Conservation (phyloP, 2,888 invertebrate species). For the Sarcophaga rosellei region DNA sequence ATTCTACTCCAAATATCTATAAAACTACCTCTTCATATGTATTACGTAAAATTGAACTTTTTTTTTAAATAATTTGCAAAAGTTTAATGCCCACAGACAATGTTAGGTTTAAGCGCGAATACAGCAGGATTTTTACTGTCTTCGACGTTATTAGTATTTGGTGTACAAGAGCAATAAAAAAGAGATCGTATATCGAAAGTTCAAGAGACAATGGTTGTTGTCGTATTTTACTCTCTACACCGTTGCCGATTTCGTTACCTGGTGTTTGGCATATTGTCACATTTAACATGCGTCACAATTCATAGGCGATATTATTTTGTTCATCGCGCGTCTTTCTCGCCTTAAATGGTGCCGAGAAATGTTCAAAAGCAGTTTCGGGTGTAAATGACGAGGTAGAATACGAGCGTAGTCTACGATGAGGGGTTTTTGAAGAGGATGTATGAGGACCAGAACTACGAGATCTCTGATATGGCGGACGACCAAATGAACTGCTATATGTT, state of each 20-base stretch:
- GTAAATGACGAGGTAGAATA: conserved; percentile 76
- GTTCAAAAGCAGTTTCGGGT: conserved; percentile 77
- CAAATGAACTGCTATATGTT: conserved; percentile 77
- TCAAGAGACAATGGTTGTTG: conserved; percentile 52
- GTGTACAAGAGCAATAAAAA: conserved; percentile 59
- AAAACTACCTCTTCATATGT: too few species aligned
- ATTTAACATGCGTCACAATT: conserved; percentile 80
- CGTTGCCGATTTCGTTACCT: conserved; percentile 15
- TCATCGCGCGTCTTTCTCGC: conserved; percentile 80
- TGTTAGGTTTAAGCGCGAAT: conserved; percentile 7
- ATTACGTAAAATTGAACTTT: not conserved
- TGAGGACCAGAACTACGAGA: conserved; percentile 71
- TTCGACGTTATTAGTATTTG: conserved; percentile 29
- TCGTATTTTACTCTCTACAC: conserved; percentile 17
- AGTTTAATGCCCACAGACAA: not conserved
- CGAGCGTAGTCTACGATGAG: conserved; percentile 76
- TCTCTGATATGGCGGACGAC: conserved; percentile 73
- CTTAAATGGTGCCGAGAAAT: conserved; percentile 78
- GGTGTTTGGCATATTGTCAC: conserved; percentile 31
- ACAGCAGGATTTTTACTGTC: conserved; percentile 44
- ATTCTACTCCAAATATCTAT: too few species aligned
- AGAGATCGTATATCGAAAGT: conserved; percentile 67
- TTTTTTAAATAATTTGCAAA: conserved; percentile 51
- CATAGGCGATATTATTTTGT: conserved; percentile 80
- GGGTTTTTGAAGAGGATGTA: conserved; percentile 66